Conservation (phyloP, 1,140 invertebrate genomes). For the Frieseomelitta varia region DNA sequence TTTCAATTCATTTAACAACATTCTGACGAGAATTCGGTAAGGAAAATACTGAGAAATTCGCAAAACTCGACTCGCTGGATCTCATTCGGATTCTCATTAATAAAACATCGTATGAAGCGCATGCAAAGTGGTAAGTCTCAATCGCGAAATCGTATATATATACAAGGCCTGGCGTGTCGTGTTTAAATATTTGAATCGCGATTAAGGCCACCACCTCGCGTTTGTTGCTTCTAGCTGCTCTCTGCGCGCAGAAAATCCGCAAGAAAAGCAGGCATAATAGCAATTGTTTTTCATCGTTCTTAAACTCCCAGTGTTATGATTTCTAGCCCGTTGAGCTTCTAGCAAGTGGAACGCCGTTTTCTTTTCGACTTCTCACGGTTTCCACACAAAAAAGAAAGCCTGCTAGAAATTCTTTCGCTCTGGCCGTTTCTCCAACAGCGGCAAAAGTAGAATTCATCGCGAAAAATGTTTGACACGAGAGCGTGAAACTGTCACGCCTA, state of each 20-base stretch:
- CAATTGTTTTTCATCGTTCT: slow-evolving; percentile 17
- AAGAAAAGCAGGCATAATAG: background rate
- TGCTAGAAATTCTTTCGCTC: background rate
- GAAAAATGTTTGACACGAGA: background rate
- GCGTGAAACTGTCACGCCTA: no score
- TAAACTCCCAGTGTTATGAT: background rate
- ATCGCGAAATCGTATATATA: slow-evolving; percentile 9
- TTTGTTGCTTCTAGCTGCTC: background rate
- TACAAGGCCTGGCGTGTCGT: background rate
- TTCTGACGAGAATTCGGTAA: background rate
- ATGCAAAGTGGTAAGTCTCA: slow-evolving; percentile 12
- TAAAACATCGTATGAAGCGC: background rate
- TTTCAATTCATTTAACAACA: background rate
- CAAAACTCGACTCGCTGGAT: background rate
- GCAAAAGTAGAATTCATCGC: background rate
- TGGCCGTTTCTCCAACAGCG: background rate
- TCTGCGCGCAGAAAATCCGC: background rate
- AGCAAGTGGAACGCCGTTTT: background rate
- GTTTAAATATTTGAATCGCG: slow-evolving; percentile 53
- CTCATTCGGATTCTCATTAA: background rate
- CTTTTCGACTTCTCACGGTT: slow-evolving; percentile 18
- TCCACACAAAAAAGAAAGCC: slow-evolving; percentile 10
- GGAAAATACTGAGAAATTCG: background rate
- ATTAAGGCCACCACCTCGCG: slow-evolving; percentile 36
- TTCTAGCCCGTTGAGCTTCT: background rate